phyloP scores from a whole-genome alignment of 92 coral and sea anemone species.

The Palythoa caribaeorum region DNA sequence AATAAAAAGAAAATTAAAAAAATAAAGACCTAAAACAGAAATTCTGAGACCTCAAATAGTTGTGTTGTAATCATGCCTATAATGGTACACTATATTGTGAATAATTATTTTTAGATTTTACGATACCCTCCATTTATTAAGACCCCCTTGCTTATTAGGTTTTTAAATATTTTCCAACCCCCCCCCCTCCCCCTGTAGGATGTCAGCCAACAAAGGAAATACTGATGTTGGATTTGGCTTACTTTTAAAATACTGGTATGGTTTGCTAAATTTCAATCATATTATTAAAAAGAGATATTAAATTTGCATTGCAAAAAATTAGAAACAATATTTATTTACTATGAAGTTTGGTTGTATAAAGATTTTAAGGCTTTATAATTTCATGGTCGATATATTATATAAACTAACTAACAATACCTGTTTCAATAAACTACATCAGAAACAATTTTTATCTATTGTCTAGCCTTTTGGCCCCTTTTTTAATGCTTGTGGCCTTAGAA shows the following conservation, averaged over 20 bases:
- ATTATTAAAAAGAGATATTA: not conserved
- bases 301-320: slow-evolving; percentile 1
- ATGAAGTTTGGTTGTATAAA: not conserved
- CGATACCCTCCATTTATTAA: too few relatives aligned
- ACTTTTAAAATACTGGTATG: not conserved
- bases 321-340: not conserved
- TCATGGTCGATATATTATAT: not conserved
- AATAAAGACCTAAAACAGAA: too few relatives aligned
- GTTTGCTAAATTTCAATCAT: not conserved
- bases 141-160: too few relatives aligned
- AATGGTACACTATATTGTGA: too few relatives aligned
- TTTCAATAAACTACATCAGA: not conserved
- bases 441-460: slow-evolving; percentile 3
- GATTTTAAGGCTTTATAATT: not conserved
- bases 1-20: too few relatives aligned
- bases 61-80: too few relatives aligned
- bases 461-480: slow-evolving; percentile 9
- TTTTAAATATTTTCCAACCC: too few relatives aligned
- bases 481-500: slow-evolving; percentile 9
- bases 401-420: not conserved
- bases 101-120: too few relatives aligned
- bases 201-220: too few relatives aligned
- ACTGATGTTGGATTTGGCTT: too few relatives aligned
- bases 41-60: too few relatives aligned
- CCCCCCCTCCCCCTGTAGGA: too few relatives aligned